Conservation (phyloP, 1,140 invertebrate species). For the Papilio glaucus region DNA sequence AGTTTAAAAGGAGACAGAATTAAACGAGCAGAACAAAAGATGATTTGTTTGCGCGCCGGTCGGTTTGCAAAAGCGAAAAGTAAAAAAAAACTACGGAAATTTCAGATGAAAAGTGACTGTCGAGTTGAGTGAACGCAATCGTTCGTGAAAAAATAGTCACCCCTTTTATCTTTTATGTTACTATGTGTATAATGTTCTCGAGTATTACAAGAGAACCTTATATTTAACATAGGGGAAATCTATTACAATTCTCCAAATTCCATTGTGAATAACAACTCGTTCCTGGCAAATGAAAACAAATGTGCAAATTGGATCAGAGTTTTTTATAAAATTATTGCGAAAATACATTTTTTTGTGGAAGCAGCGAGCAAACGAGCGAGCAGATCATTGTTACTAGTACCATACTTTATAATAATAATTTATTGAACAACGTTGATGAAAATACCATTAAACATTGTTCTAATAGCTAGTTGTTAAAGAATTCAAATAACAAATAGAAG, state of each 20-base stretch:
- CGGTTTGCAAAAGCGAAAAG: conserved; percentile 3
- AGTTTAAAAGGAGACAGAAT: conserved; percentile 32
- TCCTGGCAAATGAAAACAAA: too few relatives aligned
- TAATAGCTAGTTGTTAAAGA: too few relatives aligned
- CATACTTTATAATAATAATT: too few relatives aligned
- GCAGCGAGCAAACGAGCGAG: too few relatives aligned
- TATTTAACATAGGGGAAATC: background rate
- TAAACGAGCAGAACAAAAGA: conserved; percentile 29
- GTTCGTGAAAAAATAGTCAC: conserved; percentile 19
- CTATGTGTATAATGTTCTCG: background rate
- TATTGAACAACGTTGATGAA: too few relatives aligned
- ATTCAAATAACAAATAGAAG: too few relatives aligned
- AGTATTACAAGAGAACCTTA: background rate
- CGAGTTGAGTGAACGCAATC: conserved; percentile 12
- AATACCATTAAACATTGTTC: too few relatives aligned
- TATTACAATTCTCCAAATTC: background rate
- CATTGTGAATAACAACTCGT: conserved; percentile 4
- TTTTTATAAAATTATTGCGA: too few relatives aligned
- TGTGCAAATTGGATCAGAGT: too few relatives aligned
- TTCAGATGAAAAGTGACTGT: conserved; percentile 8
- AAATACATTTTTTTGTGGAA: too few relatives aligned
- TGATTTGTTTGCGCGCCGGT: conserved; percentile 12
- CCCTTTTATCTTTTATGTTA: conserved; percentile 22
- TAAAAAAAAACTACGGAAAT: conserved; percentile 6
- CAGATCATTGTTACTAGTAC: too few relatives aligned